Base-by-base conservation (phyloP, 2,888 invertebrate genomes). In the Nephrocerus scutellatus region DNA sequence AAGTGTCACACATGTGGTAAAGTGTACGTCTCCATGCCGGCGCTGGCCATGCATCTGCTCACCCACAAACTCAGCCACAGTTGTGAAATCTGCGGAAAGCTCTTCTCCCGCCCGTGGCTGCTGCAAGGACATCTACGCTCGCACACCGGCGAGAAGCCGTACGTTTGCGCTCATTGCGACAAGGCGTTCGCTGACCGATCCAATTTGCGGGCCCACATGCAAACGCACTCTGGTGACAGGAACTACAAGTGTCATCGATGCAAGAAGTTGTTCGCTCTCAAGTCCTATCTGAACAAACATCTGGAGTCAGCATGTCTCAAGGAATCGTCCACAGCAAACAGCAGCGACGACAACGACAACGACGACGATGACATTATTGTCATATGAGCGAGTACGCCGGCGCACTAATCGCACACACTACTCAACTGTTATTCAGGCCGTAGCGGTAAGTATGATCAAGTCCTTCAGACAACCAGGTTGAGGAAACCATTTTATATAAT, bases 11-110 rank as follows among this genome's bases (percentile, higher is more conserved):
- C 90, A 50, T 96, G 95, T 70, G 89, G 90, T 54, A 93, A 95
- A 70, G 90, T 90, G 5, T 96, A 96, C 72, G 96, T 96, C 37
- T 90, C 89, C 52, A 96, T 96, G 95, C 96, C 96, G 1, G 95
- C 96, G 6, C 74, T 96, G 40, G 90, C 95, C 37, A 93, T 90
- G 85, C 91, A 88, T 68, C 79, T 90, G 46, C 75, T 86, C 35
- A 95, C 92, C 30, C 96, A 96, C 72, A 90, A 90, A 63, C 76
- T 93, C 55, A 81, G 82, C 20, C 93, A 96, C 73, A 83, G 84
- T 57, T 96, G 96, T 68, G 82, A 82, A 41, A 82, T 91, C 30
- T 96, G 96, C 70, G 89, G 89, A 41, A 96, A 96, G 69, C 79
- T 87, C 58, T 96, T 97, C 73, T 90, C 90, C 14, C 75, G 96